Base-by-base conservation (phyloP, 2,113 vertebrate species). In the Chiloscyllium plagiosum region DNA sequence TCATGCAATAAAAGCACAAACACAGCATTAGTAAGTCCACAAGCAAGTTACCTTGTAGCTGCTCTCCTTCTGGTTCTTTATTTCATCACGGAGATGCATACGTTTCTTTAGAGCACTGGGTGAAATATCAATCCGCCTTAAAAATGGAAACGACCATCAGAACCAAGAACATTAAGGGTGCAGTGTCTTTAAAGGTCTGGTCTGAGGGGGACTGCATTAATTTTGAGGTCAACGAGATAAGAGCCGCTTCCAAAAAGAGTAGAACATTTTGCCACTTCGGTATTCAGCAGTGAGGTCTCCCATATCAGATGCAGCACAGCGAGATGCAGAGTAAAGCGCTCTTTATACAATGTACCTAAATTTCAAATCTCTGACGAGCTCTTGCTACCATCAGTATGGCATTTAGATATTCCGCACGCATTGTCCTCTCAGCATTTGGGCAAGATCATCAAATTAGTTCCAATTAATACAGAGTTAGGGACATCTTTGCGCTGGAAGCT, bases 41-140 rank as follows among this genome's bases (percentile, higher is more conserved):
- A 94, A 94, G 98, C 98, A 98, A 98, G 99, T 99, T 98, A 99
- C 99, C 99, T 99, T 99, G 97, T 98, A 98, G 98, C 98, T 98
- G 97, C 98, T 97, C 97, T 99, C 99, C 97, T 98, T 98, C 97
- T 99, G 98, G 97, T 97, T 98, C 99, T 99, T 99, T 97, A 98
- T 97, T 97, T 99, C 99, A 96, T 99, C 99, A 97, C 99, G 99
- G 97, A 98, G 97, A 97, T 99, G 98, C 97, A 98, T 98, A 98
- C 99, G 99, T 97, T 99, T 99, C 98, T 98, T 99, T 98, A 99
- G 99, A 98, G 98, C 99, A 98, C 99, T 99, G 97, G 99, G 99
- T 97, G 99, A 99, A 98, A 99, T 99, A 98, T 99, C 99, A 98
- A 99, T 99, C 98, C 98, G 98, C 98, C 99, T 99, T 97, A 24